These are phyloP conservation scores for Notolepis coatsorum DNA, from an alignment of 2,797 vertebrate species.

Conservation along the genomic window DNA sequence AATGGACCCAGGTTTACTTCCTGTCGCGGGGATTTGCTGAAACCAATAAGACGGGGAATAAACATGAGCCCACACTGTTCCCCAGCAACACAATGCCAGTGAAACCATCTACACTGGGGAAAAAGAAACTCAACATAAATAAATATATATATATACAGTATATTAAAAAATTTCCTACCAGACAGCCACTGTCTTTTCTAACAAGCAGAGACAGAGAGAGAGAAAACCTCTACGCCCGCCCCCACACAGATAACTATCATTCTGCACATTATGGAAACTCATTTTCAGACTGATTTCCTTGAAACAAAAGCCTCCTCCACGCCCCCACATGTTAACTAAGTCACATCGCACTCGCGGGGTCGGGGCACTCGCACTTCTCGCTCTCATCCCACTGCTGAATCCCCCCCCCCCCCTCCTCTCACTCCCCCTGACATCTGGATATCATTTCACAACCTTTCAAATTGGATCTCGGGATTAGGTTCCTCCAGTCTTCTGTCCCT, in stretches of 20 bases:
- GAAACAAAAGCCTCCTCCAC: conserved; percentile 25
- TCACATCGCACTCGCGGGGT: conserved; percentile 20
- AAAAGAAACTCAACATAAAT: neutral
- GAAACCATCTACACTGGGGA: conserved; percentile 1
- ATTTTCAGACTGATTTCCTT: conserved; percentile 19
- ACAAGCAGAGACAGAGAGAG: neutral
- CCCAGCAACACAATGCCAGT: too few species aligned
- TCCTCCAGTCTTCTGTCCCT: conserved; percentile 28
- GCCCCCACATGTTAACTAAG: conserved; percentile 40
- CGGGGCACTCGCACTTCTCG: too few species aligned
- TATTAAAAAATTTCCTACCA: neutral
- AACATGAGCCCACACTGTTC: neutral
- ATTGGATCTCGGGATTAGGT: conserved; percentile 65
- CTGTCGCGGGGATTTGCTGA: too few species aligned
- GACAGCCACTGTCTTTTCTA: neutral
- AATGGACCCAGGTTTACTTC: too few species aligned
- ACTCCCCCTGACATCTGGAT: conserved; percentile 69
- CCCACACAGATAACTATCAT: conserved; percentile 10
- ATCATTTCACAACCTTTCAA: conserved; percentile 58
- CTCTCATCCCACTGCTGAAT: too few species aligned
- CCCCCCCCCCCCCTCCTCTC: too few species aligned
- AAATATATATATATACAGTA: neutral
- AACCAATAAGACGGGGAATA: too few species aligned
- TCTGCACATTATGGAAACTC: conserved; percentile 17
- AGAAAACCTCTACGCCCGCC: neutral